Percentiles rank a stretch among this genome's conserved stretches.
Conservation (phyloP, 2,797 vertebrate genomes). For the Lindbergichthys nudifrons region DNA sequence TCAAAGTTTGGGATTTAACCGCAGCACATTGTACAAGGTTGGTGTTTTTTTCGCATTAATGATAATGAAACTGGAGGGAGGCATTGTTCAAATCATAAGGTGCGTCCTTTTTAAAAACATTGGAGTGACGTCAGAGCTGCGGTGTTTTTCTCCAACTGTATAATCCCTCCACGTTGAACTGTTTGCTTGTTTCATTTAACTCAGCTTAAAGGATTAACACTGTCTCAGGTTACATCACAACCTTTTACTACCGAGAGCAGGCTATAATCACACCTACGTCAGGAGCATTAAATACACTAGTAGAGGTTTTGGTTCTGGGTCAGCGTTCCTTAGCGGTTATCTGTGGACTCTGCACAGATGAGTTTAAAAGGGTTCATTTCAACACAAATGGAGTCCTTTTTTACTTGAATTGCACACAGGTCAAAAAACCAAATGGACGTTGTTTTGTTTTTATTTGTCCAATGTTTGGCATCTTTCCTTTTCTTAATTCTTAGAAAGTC, state of each 20-base stretch:
- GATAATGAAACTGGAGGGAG: slow-evolving; percentile 14
- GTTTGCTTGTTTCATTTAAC: slow-evolving; percentile 80
- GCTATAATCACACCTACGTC: slow-evolving; percentile 50
- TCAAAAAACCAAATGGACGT: slow-evolving; percentile 3
- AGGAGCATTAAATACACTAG: slow-evolving; percentile 34
- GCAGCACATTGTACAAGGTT: slow-evolving; percentile 20
- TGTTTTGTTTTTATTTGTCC: background rate
- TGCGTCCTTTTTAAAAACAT: slow-evolving; percentile 18
- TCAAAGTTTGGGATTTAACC: slow-evolving; percentile 23
- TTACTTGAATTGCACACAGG: slow-evolving; percentile 3
- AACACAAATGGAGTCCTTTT: background rate
- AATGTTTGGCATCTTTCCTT: slow-evolving; percentile 2
- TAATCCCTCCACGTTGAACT: slow-evolving; percentile 57
- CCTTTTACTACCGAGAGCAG: slow-evolving; percentile 62
- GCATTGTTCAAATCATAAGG: slow-evolving; percentile 11
- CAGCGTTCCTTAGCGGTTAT: background rate
- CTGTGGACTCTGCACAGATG: slow-evolving; percentile 4
- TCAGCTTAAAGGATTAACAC: slow-evolving; percentile 81
- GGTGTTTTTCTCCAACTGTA: slow-evolving; percentile 43
- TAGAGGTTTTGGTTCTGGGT: slow-evolving; percentile 7
- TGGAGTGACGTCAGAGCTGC: slow-evolving; percentile 33
- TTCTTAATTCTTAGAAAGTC: slow-evolving; percentile 17
- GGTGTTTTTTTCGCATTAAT: slow-evolving; percentile 32
- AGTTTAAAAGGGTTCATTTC: background rate
- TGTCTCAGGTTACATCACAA: slow-evolving; percentile 76